A percentile compares a stretch with the other conserved stretches of the same genome.
Conservation (phyloP, 1,140 invertebrate genomes). For the Calliphora vicina region DNA sequence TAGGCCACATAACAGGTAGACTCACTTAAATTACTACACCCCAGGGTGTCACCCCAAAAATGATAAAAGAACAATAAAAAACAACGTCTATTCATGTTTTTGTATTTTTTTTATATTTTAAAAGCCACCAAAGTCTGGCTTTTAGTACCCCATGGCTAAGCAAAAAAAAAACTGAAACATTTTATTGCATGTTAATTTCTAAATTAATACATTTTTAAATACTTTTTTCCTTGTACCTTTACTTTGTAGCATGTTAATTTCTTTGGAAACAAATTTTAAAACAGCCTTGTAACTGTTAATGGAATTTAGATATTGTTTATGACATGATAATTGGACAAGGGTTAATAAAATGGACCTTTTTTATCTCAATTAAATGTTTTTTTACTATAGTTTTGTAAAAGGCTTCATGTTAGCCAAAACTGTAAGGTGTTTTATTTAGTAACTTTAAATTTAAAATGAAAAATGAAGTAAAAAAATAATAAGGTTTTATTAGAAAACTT, state of each 20-base stretch:
- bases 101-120: neutral
- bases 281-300: too few species aligned
- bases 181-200: neutral
- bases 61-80: neutral
- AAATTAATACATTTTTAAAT: neutral
- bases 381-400: neutral
- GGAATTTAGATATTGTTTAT: neutral
- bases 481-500: too few species aligned
- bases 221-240: too few species aligned
- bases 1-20: constrained; percentile 18
- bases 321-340: neutral
- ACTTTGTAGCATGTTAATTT: too few species aligned
- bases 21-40: constrained; percentile 11
- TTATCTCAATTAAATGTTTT: neutral
- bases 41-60: neutral
- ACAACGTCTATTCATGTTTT: neutral
- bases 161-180: neutral
- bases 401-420: too few species aligned
- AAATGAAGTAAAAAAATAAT: too few species aligned
- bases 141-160: neutral
- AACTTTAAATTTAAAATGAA: too few species aligned
- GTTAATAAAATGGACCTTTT: neutral
- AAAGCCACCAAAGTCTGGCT: neutral
- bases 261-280: too few species aligned
- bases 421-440: too few species aligned